Evolutionary conservation across 2,888 invertebrate genomes (phyloP).

Genomic region (Drosophila algonquin): DNA sequence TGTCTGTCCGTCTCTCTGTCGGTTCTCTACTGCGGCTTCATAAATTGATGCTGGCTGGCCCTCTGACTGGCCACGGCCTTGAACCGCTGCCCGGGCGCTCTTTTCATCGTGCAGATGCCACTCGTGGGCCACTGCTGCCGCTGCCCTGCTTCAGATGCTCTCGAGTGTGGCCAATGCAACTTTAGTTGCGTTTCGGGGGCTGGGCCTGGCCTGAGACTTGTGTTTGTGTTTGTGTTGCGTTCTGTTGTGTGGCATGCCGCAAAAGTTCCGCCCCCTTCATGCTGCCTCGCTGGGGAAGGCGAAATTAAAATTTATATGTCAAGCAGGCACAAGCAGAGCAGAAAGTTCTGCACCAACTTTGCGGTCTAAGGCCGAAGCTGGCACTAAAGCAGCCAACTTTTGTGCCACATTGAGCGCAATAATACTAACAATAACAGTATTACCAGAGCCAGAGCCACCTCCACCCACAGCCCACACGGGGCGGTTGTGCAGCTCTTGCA

Average conservation of each 20-base stretch:
- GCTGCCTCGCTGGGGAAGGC: slow-evolving; percentile 25
- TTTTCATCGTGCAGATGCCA: slow-evolving; percentile 36
- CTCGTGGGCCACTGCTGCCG: slow-evolving; percentile 21
- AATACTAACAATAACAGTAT: slow-evolving; percentile 63
- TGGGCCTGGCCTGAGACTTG: slow-evolving; percentile 6
- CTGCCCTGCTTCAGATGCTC: slow-evolving; percentile 19
- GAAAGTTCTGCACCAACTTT: slow-evolving; percentile 56
- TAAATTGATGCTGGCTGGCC: slow-evolving; percentile 39
- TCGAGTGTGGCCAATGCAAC: slow-evolving; percentile 44
- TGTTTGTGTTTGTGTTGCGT: slow-evolving; percentile 28
- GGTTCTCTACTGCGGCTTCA: slow-evolving; percentile 25
- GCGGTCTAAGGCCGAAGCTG: slow-evolving; percentile 51
- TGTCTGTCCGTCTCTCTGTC: slow-evolving; percentile 3
- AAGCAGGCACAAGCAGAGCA: slow-evolving; percentile 46
- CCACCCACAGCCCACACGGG: slow-evolving; percentile 9
- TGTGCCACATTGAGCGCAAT: slow-evolving; percentile 63
- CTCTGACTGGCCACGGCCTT: slow-evolving; percentile 38
- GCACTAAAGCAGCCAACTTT: slow-evolving; percentile 45
- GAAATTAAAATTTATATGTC: slow-evolving; percentile 66
- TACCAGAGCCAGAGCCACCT: slow-evolving; percentile 34
- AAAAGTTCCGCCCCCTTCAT: slow-evolving; percentile 45
- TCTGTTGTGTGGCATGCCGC: slow-evolving; percentile 37
- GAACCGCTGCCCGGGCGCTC: slow-evolving; percentile 24
- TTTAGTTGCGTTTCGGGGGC: slow-evolving; percentile 28
- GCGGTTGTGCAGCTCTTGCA: not conserved